phyloP scores from a whole-genome alignment of 2,888 invertebrate species.

The Megastigmus dorsalis region DNA sequence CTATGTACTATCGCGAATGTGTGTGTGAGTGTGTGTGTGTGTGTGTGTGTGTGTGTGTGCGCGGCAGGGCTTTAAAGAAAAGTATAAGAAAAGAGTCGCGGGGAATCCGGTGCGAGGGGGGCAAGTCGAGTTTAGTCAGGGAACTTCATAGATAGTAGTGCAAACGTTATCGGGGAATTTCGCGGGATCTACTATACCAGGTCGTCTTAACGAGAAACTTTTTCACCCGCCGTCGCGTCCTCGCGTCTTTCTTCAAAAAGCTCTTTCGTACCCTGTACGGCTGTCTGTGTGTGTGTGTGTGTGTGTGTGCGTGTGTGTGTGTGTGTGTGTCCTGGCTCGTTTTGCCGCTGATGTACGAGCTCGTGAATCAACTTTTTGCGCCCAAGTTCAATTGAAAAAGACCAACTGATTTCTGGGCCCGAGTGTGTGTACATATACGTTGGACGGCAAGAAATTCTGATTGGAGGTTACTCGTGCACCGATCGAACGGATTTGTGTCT shows the following conservation, averaged over 20 bases:
- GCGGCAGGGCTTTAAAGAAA: too few species aligned
- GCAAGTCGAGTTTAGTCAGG: too few species aligned
- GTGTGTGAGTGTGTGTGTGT: too few species aligned
- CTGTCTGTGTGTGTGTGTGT: neutral
- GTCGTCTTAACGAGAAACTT: conserved; percentile 47
- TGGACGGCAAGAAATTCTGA: conserved; percentile 34
- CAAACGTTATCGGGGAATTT: conserved; percentile 34
- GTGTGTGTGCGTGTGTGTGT: neutral
- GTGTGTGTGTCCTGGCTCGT: neutral
- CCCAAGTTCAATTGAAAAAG: conserved; percentile 48
- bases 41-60: too few species aligned
- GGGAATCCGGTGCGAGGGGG: too few species aligned
- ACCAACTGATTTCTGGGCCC: conserved; percentile 46
- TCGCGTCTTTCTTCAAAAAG: conserved; percentile 13
- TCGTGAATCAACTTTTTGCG: conserved; percentile 48
- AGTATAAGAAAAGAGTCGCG: too few species aligned
- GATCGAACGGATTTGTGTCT: conserved; percentile 8
- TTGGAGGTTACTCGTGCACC: conserved; percentile 4
- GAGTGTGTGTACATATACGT: too few species aligned
- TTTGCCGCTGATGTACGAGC: conserved; percentile 40
- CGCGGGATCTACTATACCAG: too few species aligned
- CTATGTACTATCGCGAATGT: too few species aligned
- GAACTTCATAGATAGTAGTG: conserved; percentile 7
- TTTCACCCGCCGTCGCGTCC: too few species aligned
- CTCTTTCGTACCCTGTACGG: neutral